phyloP scores from a whole-genome alignment of 2,888 invertebrate species.

The Netelia fuscicornis region DNA sequence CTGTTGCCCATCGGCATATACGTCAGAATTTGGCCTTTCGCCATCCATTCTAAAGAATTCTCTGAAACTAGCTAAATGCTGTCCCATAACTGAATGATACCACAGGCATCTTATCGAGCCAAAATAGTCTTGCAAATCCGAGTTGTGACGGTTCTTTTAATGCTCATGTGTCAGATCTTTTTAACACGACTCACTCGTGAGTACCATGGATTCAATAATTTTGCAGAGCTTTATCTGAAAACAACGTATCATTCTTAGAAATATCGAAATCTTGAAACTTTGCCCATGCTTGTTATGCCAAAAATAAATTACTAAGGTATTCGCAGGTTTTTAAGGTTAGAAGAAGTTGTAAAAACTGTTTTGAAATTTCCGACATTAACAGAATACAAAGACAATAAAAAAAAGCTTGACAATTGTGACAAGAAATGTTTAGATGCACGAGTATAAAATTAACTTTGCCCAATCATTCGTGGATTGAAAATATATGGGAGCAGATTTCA shows the following conservation, averaged over 20 bases:
- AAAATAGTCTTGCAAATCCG: slow-evolving; percentile 7
- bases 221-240: background rate
- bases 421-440: background rate
- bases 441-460: background rate
- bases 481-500: background rate
- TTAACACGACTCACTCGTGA: background rate
- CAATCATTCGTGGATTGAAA: background rate
- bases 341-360: no score
- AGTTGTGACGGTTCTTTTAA: background rate
- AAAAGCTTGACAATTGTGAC: background rate
- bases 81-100: slow-evolving; percentile 82
- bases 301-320: no score
- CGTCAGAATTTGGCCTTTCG: slow-evolving; percentile 77
- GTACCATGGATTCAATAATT: background rate
- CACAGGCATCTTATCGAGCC: slow-evolving; percentile 80
- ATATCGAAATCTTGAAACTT: background rate
- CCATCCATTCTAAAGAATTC: slow-evolving; percentile 83
- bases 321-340: no score
- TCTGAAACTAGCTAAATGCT: slow-evolving; percentile 84
- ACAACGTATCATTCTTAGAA: background rate
- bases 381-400: background rate
- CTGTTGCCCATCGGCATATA: slow-evolving; percentile 74
- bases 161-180: slow-evolving; percentile 16
- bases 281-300: no score
- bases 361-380: no score